Conservation (phyloP, 2,113 vertebrate species). For the Nesogale talazaci region DNA sequence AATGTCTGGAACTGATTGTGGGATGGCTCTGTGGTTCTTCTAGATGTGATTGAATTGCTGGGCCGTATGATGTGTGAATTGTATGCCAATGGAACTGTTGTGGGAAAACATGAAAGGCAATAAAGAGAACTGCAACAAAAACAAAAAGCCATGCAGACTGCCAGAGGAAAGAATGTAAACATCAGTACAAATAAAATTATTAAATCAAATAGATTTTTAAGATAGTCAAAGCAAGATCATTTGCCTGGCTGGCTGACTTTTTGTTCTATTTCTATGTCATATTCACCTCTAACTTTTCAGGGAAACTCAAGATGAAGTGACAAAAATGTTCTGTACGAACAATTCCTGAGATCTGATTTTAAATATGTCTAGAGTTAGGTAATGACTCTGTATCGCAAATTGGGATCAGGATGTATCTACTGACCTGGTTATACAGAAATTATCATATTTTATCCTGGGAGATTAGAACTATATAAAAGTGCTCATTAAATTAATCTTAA, state of each 20-base stretch:
- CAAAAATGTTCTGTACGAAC: neutral
- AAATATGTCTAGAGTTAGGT: neutral
- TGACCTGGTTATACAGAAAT: neutral
- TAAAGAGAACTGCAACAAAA: too few relatives aligned
- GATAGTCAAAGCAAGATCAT: neutral
- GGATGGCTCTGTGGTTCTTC: too few relatives aligned
- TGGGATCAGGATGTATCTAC: neutral
- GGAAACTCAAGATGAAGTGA: neutral
- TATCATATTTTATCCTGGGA: neutral
- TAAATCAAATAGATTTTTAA: neutral
- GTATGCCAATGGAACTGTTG: too few relatives aligned
- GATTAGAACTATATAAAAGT: conserved; percentile 41
- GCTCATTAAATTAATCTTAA: conserved; percentile 16
- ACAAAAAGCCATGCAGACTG: neutral
- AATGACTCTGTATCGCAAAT: neutral
- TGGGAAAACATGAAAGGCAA: too few relatives aligned
- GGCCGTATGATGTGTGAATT: too few relatives aligned
- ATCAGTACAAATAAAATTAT: neutral
- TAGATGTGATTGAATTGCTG: too few relatives aligned
- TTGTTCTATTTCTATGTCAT: neutral
- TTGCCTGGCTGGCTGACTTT: neutral
- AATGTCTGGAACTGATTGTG: too few relatives aligned
- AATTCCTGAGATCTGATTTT: conserved; percentile 4
- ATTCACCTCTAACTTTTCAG: conserved; percentile 6
- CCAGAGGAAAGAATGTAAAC: neutral